Conservation (phyloP, 2,888 invertebrate genomes). For the Drosophila kokeensis region DNA sequence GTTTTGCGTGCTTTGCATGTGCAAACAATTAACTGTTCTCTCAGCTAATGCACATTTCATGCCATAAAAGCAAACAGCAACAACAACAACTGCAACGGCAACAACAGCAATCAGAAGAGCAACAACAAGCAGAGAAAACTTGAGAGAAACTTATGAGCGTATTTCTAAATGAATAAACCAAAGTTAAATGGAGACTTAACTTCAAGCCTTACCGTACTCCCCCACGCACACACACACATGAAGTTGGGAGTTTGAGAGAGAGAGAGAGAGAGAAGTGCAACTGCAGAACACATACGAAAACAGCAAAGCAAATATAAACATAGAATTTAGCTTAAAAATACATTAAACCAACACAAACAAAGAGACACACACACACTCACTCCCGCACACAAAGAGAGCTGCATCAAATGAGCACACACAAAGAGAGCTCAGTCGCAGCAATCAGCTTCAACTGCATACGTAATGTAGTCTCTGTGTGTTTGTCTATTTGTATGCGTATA, state of each 20-base stretch:
- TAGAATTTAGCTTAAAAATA: slow-evolving; percentile 81
- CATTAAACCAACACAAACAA: slow-evolving; percentile 69
- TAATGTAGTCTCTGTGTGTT: slow-evolving; percentile 43
- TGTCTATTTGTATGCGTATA: slow-evolving; percentile 6
- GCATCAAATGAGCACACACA: slow-evolving; percentile 15
- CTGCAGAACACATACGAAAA: slow-evolving; percentile 61
- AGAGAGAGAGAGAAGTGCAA: slow-evolving; percentile 30
- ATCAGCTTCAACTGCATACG: slow-evolving; percentile 63
- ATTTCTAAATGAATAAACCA: slow-evolving; percentile 66
- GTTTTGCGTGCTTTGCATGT: slow-evolving; percentile 43
- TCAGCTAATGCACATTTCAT: slow-evolving; percentile 75
- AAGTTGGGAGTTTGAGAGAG: not conserved
- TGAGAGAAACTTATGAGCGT: slow-evolving; percentile 65
- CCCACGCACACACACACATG: not conserved
- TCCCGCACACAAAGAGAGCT: not conserved
- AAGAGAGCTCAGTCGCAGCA: slow-evolving; percentile 23
- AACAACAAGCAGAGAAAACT: slow-evolving; percentile 44
- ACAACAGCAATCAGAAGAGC: slow-evolving; percentile 15
- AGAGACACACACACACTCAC: not conserved
- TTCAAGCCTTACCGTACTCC: slow-evolving; percentile 5
- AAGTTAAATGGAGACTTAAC: slow-evolving; percentile 55
- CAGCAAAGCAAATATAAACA: slow-evolving; percentile 77
- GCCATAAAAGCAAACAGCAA: slow-evolving; percentile 62
- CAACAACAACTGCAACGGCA: slow-evolving; percentile 14
- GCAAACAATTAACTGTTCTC: slow-evolving; percentile 72